Conservation (phyloP, 2,797 vertebrate species). For the Simalia tracyae region DNA sequence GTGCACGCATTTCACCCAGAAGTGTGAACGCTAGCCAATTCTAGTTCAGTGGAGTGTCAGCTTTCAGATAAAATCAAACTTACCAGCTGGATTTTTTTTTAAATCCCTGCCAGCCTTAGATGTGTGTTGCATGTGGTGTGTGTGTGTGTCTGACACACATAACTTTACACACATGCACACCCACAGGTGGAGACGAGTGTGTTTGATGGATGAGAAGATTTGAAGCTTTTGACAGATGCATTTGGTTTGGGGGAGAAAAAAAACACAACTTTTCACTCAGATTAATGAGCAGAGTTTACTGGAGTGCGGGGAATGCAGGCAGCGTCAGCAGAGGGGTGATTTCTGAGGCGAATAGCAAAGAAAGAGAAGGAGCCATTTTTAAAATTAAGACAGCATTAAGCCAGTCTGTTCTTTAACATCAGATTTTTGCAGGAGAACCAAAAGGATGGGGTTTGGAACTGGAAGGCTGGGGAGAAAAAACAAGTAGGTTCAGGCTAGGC, state of each 20-base stretch:
- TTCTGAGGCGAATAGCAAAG: slow-evolving; percentile 54
- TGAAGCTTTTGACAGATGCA: slow-evolving; percentile 58
- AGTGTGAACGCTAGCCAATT: background rate
- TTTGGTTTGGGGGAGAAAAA: slow-evolving; percentile 44
- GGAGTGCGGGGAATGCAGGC: slow-evolving; percentile 45
- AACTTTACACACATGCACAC: background rate
- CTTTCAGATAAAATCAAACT: background rate
- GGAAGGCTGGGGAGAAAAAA: background rate
- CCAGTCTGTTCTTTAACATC: background rate
- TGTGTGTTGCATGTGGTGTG: background rate
- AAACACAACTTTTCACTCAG: slow-evolving; percentile 35
- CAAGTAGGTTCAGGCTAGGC: background rate
- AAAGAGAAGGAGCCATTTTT: background rate
- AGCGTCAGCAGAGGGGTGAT: slow-evolving; percentile 15
- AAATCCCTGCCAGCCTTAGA: background rate
- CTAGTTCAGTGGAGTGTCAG: background rate
- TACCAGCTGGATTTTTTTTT: background rate
- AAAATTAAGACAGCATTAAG: slow-evolving; percentile 7
- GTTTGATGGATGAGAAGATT: slow-evolving; percentile 63
- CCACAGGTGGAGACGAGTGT: background rate
- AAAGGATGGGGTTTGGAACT: too few species aligned
- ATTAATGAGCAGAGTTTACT: slow-evolving; percentile 62
- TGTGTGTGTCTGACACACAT: background rate
- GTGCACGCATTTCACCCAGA: background rate
- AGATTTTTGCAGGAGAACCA: background rate